These are phyloP conservation scores for Patella depressa DNA, from an alignment of 2,888 invertebrate species.

Conservation along the genomic window DNA sequence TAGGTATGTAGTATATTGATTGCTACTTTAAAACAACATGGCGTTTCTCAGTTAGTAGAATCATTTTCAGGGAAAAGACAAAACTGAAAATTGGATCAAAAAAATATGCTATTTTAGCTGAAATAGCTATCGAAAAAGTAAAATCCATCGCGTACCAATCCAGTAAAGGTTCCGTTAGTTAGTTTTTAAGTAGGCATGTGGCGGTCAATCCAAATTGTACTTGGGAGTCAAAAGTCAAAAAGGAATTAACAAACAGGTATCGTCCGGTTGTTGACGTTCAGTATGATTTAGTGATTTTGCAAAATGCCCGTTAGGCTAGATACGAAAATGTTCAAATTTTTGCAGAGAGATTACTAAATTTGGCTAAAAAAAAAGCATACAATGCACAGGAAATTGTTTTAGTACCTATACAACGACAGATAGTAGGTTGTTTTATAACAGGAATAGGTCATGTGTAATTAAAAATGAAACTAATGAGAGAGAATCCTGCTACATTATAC, in stretches of 20 bases:
- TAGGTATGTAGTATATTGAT: too few species aligned
- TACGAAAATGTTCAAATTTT: background rate
- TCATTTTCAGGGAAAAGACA: too few species aligned
- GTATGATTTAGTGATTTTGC: background rate
- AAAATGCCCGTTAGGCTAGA: background rate
- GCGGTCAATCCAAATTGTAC: background rate
- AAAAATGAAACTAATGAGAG: too few species aligned
- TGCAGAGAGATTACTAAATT: background rate
- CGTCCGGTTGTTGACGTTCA: background rate
- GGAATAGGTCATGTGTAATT: too few species aligned
- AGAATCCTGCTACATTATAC: too few species aligned
- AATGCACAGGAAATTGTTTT: too few species aligned
- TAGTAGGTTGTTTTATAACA: too few species aligned
- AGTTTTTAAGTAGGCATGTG: background rate
- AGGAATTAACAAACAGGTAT: background rate
- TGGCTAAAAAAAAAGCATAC: too few species aligned
- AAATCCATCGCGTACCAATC: background rate
- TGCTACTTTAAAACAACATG: too few species aligned
- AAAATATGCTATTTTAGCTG: background rate
- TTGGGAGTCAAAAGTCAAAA: background rate
- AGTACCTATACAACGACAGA: too few species aligned
- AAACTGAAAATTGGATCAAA: background rate
- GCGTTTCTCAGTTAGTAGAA: too few species aligned
- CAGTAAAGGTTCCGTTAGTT: background rate
- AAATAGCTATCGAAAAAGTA: background rate